phyloP scores from a whole-genome alignment of 2,113 vertebrate species.

The Leptobrachium ailaonicum region DNA sequence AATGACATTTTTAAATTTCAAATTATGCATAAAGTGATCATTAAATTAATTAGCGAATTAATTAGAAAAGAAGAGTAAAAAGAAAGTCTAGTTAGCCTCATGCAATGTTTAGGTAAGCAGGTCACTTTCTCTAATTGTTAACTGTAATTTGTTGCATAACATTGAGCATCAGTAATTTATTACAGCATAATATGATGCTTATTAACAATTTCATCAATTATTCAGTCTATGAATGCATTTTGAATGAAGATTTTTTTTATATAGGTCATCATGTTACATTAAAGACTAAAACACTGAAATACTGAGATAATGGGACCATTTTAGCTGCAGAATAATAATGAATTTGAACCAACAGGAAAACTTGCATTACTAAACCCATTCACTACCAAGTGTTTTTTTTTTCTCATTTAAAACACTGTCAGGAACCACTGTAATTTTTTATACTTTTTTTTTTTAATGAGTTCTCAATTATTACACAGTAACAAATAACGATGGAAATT shows the following conservation, averaged over 20 bases:
- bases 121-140: conserved; percentile 88
- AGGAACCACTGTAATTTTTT: too few relatives aligned
- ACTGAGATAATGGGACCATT: neutral
- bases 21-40: conserved; percentile 87
- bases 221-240: conserved; percentile 64
- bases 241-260: conserved; percentile 62
- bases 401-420: too few relatives aligned
- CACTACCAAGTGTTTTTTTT: too few relatives aligned
- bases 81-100: conserved; percentile 65
- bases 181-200: conserved; percentile 82
- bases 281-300: neutral
- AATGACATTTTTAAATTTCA: conserved; percentile 81
- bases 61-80: conserved; percentile 82
- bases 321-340: neutral
- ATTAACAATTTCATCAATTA: conserved; percentile 96
- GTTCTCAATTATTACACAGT: too few relatives aligned
- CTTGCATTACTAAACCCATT: too few relatives aligned
- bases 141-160: conserved; percentile 90
- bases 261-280: neutral
- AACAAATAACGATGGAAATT: too few relatives aligned
- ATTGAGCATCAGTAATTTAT: conserved; percentile 80
- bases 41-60: conserved; percentile 95
- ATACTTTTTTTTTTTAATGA: too few relatives aligned
- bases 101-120: conserved; percentile 82
- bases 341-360: too few relatives aligned